phyloP scores from a whole-genome alignment of 1,140 invertebrate species.

The Dreissena polymorpha region DNA sequence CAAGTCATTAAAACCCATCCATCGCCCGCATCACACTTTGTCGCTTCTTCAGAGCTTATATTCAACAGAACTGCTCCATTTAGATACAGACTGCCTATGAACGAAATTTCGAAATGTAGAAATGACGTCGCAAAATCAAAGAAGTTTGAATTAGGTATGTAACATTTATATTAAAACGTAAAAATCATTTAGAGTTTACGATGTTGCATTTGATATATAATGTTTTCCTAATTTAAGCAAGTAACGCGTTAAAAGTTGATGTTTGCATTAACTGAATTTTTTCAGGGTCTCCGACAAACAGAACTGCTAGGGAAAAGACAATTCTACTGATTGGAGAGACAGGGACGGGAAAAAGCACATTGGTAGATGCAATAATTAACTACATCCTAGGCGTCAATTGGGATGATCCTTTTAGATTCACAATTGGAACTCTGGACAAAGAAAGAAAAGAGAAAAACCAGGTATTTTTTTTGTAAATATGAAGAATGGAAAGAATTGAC shows the following conservation, averaged over 20 bases:
- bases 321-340: slow-evolving; percentile 12
- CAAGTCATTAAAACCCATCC: not conserved
- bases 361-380: slow-evolving; percentile 29
- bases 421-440: not conserved
- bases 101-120: not conserved
- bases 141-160: slow-evolving; percentile 22
- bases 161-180: not conserved
- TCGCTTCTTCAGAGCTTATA: not conserved
- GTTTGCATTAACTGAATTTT: not conserved
- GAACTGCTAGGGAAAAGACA: not conserved
- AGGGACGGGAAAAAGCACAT: slow-evolving; percentile 28
- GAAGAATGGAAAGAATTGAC: not conserved
- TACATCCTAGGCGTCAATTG: slow-evolving; percentile 42
- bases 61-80: too few relatives aligned
- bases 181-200: not conserved
- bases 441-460: not conserved
- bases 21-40: not conserved
- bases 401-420: slow-evolving; percentile 37
- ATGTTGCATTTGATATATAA: not conserved
- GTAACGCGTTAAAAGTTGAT: not conserved
- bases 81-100: too few relatives aligned
- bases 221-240: not conserved
- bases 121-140: slow-evolving; percentile 5
- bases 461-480: not conserved
- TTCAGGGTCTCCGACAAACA: not conserved